Evolutionary conservation across 2,888 invertebrate genomes (phyloP).

Genomic region (Rhopalosiphum nymphaeae): DNA sequence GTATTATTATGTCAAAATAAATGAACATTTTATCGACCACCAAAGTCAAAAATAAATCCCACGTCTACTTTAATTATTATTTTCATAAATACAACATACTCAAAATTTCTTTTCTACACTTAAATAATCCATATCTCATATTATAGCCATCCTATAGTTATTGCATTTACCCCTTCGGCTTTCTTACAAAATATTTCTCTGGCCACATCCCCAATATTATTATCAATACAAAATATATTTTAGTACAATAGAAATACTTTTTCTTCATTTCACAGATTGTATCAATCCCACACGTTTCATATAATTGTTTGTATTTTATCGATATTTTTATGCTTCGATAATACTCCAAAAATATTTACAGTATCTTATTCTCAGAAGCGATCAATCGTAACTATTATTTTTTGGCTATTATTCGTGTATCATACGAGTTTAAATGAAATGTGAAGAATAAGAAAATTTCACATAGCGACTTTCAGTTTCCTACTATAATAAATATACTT

Average conservation of each 20-base stretch:
- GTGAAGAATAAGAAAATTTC: background rate
- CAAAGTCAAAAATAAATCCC: background rate
- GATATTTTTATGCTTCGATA: background rate
- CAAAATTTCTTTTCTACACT: background rate
- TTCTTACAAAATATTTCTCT: background rate
- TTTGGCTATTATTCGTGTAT: background rate
- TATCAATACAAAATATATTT: slow-evolving; percentile 1
- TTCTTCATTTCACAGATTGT: slow-evolving; percentile 6
- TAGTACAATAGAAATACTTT: slow-evolving; percentile 14
- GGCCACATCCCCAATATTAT: background rate
- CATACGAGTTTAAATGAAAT: background rate
- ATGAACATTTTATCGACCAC: background rate
- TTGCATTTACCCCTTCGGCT: background rate
- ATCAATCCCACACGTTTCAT: slow-evolving; percentile 32
- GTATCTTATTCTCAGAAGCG: background rate
- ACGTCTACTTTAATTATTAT: slow-evolving; percentile 20
- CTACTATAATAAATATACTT: background rate
- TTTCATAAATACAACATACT: background rate
- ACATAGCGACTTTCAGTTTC: slow-evolving; percentile 22
- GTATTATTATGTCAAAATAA: background rate
- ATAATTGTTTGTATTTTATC: slow-evolving; percentile 12
- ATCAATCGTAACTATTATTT: slow-evolving; percentile 18
- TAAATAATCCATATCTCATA: background rate
- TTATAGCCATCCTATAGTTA: background rate
- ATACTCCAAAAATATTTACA: background rate